Percentiles rank a stretch among this genome's conserved stretches.
Conservation (phyloP, 2,888 invertebrate species). For the Emesis furor region DNA sequence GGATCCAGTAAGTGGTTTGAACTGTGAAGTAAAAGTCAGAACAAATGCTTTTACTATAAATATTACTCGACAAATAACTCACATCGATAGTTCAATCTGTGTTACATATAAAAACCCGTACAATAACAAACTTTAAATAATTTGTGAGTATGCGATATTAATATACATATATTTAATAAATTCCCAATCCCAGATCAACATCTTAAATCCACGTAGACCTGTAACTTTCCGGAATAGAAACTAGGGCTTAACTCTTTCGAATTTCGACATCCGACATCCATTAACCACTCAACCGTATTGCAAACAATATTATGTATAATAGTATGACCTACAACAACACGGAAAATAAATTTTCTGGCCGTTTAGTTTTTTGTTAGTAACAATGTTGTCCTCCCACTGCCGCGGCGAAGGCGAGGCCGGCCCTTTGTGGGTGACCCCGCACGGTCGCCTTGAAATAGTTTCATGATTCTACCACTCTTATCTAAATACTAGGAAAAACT, state of each 20-base stretch:
- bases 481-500: constrained; percentile 82
- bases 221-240: not conserved
- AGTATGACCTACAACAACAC: constrained; percentile 7
- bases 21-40: too few relatives aligned
- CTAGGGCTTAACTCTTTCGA: not conserved
- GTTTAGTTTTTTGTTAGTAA: constrained; percentile 56
- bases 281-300: not conserved
- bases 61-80: too few relatives aligned
- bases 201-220: too few relatives aligned
- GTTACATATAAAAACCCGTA: too few relatives aligned
- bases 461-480: constrained; percentile 86
- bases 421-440: constrained; percentile 90
- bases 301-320: not conserved
- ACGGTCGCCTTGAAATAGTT: constrained; percentile 90
- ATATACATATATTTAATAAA: not conserved
- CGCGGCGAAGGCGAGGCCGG: constrained; percentile 87
- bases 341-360: constrained; percentile 16
- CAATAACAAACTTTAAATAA: too few relatives aligned
- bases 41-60: too few relatives aligned
- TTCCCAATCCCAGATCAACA: too few relatives aligned
- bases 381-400: constrained; percentile 83
- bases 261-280: not conserved
- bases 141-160: not conserved
- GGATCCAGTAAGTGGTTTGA: too few relatives aligned
- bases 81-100: too few relatives aligned